phyloP scores from a whole-genome alignment of 2,888 invertebrate genomes.

The Cyaniris semiargus region DNA sequence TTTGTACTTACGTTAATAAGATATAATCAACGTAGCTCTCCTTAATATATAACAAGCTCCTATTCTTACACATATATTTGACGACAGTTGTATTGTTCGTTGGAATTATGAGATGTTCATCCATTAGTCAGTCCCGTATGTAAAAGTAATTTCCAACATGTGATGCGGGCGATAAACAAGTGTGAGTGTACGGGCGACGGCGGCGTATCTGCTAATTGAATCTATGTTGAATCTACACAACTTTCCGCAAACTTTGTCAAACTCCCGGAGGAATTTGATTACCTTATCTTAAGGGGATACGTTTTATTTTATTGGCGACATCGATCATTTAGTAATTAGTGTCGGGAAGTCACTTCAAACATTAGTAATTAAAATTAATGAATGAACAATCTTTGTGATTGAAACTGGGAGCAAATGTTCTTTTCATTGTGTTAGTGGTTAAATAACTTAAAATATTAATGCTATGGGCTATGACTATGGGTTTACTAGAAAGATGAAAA shows the following conservation, averaged over 20 bases:
- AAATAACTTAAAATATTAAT: background rate
- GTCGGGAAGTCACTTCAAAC: background rate
- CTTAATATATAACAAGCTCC: background rate
- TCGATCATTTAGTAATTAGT: constrained; percentile 20
- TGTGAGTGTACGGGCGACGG: constrained; percentile 36
- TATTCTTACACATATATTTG: background rate
- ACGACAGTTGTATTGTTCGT: background rate
- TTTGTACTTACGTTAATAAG: too few species aligned
- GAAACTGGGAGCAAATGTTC: background rate
- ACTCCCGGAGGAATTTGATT: constrained; percentile 71
- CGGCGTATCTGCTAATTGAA: constrained; percentile 74
- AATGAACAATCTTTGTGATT: background rate
- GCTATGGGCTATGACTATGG: too few species aligned
- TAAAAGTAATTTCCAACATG: constrained; percentile 27
- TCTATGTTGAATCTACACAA: constrained; percentile 70
- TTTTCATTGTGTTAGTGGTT: background rate
- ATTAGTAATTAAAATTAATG: background rate
- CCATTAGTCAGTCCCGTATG: constrained; percentile 13
- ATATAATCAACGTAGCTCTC: too few species aligned
- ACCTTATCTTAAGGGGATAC: constrained; percentile 62
- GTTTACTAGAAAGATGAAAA: too few species aligned
- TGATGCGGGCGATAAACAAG: constrained; percentile 27
- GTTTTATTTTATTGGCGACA: constrained; percentile 51
- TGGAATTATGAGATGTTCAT: constrained; percentile 14
- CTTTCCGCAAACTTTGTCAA: constrained; percentile 63